A percentile compares a stretch with the other conserved stretches of the same genome.
phyloP scores from a whole-genome alignment of 2,797 vertebrate species.

The Melanotaenia parkinsoni region DNA sequence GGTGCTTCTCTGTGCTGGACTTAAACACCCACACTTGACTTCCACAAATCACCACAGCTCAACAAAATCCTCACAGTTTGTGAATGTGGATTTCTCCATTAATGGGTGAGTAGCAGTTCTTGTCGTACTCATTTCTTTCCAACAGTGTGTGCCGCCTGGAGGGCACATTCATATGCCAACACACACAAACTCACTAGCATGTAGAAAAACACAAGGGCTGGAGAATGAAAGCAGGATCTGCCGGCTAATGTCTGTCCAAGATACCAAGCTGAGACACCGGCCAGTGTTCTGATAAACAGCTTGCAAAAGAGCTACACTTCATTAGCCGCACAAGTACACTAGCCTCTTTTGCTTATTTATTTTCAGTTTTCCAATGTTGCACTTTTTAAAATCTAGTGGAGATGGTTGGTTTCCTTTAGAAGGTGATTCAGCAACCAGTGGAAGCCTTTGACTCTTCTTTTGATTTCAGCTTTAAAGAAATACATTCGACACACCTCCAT shows the following conservation, averaged over 20 bases:
- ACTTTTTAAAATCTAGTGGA: slow-evolving; percentile 60
- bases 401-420: slow-evolving; percentile 60
- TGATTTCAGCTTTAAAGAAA: slow-evolving; percentile 69
- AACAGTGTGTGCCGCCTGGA: slow-evolving; percentile 10
- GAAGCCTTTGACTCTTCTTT: slow-evolving; percentile 61
- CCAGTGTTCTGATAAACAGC: slow-evolving; percentile 49
- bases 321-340: slow-evolving; percentile 55
- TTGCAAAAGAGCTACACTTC: slow-evolving; percentile 51
- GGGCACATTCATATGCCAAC: background rate
- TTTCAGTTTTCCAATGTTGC: slow-evolving; percentile 55
- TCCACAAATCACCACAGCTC: background rate
- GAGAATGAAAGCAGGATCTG: slow-evolving; percentile 16
- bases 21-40: slow-evolving; percentile 17
- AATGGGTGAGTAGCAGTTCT: slow-evolving; percentile 37
- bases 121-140: slow-evolving; percentile 22
- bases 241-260: slow-evolving; percentile 24
- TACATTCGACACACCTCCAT: slow-evolving; percentile 70
- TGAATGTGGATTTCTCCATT: slow-evolving; percentile 21
- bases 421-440: slow-evolving; percentile 51
- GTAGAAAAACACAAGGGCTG: slow-evolving; percentile 28
- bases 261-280: slow-evolving; percentile 31
- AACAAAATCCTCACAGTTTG: slow-evolving; percentile 11
- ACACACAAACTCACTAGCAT: background rate
- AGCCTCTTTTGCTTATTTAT: slow-evolving; percentile 43
- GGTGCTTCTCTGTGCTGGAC: background rate